Evolutionary conservation across 2,113 vertebrate species (phyloP), one percentile per base, ranked within the genome.

Genomic region (Misgurnus anguillicaudatus): DNA sequence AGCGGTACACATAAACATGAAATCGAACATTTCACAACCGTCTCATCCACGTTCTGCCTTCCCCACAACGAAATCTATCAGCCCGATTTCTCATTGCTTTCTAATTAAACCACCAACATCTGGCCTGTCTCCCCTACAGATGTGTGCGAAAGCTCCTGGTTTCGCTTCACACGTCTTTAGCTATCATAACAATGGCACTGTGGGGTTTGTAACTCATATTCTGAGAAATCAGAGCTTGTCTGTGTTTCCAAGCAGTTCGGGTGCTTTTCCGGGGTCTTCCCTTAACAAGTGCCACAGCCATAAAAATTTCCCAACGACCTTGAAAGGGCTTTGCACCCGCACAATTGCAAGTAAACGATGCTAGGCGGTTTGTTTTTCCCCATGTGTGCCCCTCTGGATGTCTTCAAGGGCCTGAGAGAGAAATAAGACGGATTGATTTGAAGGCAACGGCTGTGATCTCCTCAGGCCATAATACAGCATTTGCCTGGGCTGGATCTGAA

Each of bases 101-200:
- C 72, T 80, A 70, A 83, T 85, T 83, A 79, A 77, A 64, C 47
- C 66, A 63, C 58, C 83, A 77, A 42, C 83, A 62, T 39, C 71
- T 79, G 63, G 41, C 55, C 21, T 19, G 16, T 62, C 70, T 61
- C 16, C 55, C 51, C 70, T 53, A 53, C 71, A 66, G 74, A 75
- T 80, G 79, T 48, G 19, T 47, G 31, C 3, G 31, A 60, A 53
- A 21, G 41, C 21, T n/a, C 16, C 16, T n/a, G 64, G 42, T 36
- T 62, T 65, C 42, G 16, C 60, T 61, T 66, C 42, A 48, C 65
- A 58, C 38, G 1, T 31, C 42, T 53, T 45, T 57, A 24, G 39
- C 48, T 31, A 69, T 21, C 41, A 6, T 19, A 61, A 38, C 39
- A 62, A 8, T 47, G 36, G 41, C 17, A n/a, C 53, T 8, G 17